Conservation (phyloP, 2,113 vertebrate species). For the Pipa parva region DNA sequence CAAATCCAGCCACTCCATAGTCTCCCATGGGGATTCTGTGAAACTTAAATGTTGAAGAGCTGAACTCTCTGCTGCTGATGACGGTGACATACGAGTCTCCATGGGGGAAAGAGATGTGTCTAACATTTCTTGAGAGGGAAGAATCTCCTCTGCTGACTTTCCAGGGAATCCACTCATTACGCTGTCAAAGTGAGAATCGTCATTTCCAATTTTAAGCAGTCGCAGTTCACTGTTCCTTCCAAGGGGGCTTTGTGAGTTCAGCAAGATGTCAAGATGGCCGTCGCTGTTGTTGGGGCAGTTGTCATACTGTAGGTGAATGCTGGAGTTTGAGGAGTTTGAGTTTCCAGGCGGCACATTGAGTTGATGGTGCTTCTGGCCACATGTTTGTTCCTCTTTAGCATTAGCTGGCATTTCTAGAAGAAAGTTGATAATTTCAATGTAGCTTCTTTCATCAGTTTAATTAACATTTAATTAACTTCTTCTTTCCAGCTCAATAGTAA, state of each 20-base stretch:
- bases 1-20: constrained; percentile 96
- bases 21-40: constrained; percentile 91
- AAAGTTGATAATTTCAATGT: background rate
- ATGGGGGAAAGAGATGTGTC: constrained; percentile 79
- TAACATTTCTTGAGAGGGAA: constrained; percentile 78
- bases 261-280: constrained; percentile 79
- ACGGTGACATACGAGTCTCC: constrained; percentile 71
- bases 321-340: constrained; percentile 61
- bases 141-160: constrained; percentile 73
- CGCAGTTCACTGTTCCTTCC: constrained; percentile 69
- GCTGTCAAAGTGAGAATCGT: constrained; percentile 74
- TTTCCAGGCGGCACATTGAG: constrained; percentile 76
- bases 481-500: no score
- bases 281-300: constrained; percentile 51
- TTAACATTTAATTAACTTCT: no score
- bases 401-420: constrained; percentile 91
- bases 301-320: constrained; percentile 65
- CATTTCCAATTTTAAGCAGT: constrained; percentile 74
- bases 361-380: constrained; percentile 87
- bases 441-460: no score
- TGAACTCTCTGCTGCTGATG: constrained; percentile 66
- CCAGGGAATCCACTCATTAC: constrained; percentile 72
- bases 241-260: constrained; percentile 72
- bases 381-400: constrained; percentile 82
- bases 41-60: constrained; percentile 82